Base-by-base conservation (phyloP, 92 coral and sea anemone species). In the Scolanthus callimorphus region DNA sequence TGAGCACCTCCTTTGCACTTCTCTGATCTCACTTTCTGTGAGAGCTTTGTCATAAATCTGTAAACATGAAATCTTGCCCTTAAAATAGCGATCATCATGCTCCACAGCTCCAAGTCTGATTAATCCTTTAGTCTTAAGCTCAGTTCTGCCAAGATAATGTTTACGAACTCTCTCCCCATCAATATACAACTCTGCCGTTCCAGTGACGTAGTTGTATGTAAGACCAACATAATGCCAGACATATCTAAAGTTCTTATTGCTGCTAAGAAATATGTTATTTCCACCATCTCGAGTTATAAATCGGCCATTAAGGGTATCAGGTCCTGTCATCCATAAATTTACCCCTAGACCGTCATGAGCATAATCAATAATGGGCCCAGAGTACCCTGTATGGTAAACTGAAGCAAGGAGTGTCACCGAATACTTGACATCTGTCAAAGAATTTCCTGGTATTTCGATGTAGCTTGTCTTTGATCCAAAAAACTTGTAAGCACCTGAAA, bases 61-160 rank as follows among this genome's bases (percentile, higher is more conserved):
- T 20, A 87, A 0, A 55, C 95, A 87, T 9, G 95, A 82, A 31
- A 87, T 73, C 69, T 62, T 65, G 29, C 95, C 95, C 39, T 67
- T 60, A 63, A 87, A 87, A 52, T 72, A 65, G 1, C 67, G 72
- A 10, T 39, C 69, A 22, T 78, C 65, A 0, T 70, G 52, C 37
- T 31, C 51, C 3, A 79, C 52, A 19, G 81, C 78, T 9, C 90
- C 96, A 1, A 88, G 58, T 30, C 79, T 67, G 37, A 88, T 20
- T 13, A 49, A 37, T 11, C 83, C 71, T 17, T 62, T n/a, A 0
- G 90, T 88, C 27, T 76, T 78, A 25, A 83, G 69, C 17, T 78
- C 70, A 1, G 70, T 19, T 23, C 74, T 69, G 10, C 77, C 77
- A 1, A 82, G 17, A 26, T 51, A 62, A 11, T 1, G 48, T 17